Conservation (phyloP, 2,888 invertebrate species). For the Epirrita christyi region DNA sequence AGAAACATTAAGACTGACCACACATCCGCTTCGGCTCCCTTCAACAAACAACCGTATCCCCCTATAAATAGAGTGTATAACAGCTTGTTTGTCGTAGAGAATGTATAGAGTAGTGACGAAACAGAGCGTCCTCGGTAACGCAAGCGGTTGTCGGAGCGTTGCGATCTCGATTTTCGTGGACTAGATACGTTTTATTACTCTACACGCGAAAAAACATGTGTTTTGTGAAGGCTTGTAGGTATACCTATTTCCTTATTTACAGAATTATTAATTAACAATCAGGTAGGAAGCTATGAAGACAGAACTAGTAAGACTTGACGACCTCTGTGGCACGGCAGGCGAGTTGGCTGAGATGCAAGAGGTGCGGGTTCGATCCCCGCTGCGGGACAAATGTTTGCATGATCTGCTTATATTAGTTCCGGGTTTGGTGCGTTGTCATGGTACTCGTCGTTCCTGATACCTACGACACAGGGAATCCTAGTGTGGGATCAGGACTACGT, state of each 20-base stretch:
- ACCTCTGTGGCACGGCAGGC: no score
- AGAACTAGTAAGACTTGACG: no score
- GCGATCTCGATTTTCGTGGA: slow-evolving; percentile 42
- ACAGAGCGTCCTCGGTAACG: slow-evolving; percentile 51
- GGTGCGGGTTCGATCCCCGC: no score
- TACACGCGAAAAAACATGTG: slow-evolving; percentile 23
- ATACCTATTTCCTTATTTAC: slow-evolving; percentile 25
- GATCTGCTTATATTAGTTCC: no score
- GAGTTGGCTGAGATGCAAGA: no score
- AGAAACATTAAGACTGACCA: slow-evolving; percentile 29
- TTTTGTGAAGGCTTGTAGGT: slow-evolving; percentile 5
- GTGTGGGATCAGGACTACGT: no score
- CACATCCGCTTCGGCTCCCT: slow-evolving; percentile 22
- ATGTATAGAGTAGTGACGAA: slow-evolving; percentile 40
- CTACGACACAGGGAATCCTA: no score
- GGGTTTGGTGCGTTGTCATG: no score
- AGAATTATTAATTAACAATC: no score
- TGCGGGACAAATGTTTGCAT: no score
- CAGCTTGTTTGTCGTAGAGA: slow-evolving; percentile 18
- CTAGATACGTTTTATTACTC: slow-evolving; percentile 30
- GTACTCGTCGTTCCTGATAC: no score
- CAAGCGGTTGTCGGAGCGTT: slow-evolving; percentile 48
- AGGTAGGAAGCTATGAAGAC: no score
- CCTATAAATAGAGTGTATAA: slow-evolving; percentile 12
- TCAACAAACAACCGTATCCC: slow-evolving; percentile 13